A percentile compares a stretch with the other conserved stretches of the same genome.
phyloP scores from a whole-genome alignment of 2,888 invertebrate species.

The Eupithecia centaureata region DNA sequence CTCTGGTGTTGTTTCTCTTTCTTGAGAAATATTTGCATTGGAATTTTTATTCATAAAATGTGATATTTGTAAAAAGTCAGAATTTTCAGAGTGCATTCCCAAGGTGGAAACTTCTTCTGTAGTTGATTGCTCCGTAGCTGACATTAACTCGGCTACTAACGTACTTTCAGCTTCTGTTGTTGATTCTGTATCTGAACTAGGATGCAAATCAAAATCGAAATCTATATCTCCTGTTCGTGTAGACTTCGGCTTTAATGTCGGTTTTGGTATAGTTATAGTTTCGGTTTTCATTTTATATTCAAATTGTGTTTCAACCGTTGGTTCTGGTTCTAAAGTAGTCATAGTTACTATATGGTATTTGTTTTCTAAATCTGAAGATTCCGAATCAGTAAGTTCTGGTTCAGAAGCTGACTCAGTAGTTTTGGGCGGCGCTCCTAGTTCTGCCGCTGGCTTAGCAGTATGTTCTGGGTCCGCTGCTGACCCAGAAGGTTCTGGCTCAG shows the following conservation, averaged over 20 bases:
- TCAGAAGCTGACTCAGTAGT: conserved; percentile 49
- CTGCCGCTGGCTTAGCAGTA: conserved; percentile 24
- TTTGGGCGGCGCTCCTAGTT: too few species aligned
- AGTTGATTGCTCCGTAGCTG: background rate
- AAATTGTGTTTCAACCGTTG: conserved; percentile 49
- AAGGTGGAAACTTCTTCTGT: background rate
- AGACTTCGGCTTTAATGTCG: conserved; percentile 6
- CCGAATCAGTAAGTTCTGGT: conserved; percentile 30
- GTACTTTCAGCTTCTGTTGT: background rate
- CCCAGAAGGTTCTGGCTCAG: background rate
- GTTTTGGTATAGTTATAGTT: conserved; percentile 23
- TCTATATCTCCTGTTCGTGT: conserved; percentile 4
- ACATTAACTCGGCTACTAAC: background rate
- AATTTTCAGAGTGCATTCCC: background rate
- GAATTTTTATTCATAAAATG: background rate
- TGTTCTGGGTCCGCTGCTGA: too few species aligned
- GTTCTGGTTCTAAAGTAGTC: conserved; percentile 51
- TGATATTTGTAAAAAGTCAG: background rate
- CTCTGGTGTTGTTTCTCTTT: conserved; percentile 54
- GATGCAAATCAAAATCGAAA: conserved; percentile 4
- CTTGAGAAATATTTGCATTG: conserved; percentile 43
- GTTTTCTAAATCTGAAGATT: background rate
- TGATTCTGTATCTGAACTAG: background rate
- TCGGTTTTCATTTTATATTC: conserved; percentile 26
- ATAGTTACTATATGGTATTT: background rate